These are phyloP conservation scores for Heterotilapia buettikoferi DNA, from an alignment of 2,113 vertebrate species.

Conservation along the genomic window DNA sequence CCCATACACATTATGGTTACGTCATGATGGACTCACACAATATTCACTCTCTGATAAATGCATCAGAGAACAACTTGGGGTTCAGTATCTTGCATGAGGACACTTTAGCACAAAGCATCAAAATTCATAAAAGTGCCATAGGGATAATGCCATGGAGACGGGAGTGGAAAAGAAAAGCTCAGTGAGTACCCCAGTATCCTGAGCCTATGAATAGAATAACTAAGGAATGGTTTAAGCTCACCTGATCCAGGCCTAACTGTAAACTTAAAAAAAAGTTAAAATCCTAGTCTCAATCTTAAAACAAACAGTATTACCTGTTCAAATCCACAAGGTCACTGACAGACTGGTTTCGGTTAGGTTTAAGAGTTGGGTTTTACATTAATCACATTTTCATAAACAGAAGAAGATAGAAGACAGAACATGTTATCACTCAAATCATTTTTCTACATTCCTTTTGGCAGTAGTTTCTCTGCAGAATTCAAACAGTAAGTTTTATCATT, in stretches of 20 bases:
- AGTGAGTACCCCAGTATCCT: neutral
- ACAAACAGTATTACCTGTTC: neutral
- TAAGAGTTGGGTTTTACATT: neutral
- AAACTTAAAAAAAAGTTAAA: neutral
- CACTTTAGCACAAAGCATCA: neutral
- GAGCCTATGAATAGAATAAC: neutral
- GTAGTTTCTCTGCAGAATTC: neutral
- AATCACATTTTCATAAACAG: neutral
- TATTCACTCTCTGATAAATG: neutral
- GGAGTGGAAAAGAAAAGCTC: neutral
- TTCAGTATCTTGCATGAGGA: neutral
- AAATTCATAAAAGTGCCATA: neutral
- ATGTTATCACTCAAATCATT: neutral
- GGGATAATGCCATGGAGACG: neutral
- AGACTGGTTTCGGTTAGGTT: neutral
- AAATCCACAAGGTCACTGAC: neutral
- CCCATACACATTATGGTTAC: neutral
- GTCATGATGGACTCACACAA: neutral
- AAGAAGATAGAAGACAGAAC: neutral
- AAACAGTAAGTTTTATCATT: neutral
- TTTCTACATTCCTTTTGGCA: neutral
- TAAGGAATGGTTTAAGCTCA: neutral
- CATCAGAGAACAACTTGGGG: neutral
- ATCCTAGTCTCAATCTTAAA: neutral
- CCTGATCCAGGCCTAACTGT: neutral